Conservation (phyloP, 2,888 invertebrate genomes). For the Dendrolimus pini region DNA sequence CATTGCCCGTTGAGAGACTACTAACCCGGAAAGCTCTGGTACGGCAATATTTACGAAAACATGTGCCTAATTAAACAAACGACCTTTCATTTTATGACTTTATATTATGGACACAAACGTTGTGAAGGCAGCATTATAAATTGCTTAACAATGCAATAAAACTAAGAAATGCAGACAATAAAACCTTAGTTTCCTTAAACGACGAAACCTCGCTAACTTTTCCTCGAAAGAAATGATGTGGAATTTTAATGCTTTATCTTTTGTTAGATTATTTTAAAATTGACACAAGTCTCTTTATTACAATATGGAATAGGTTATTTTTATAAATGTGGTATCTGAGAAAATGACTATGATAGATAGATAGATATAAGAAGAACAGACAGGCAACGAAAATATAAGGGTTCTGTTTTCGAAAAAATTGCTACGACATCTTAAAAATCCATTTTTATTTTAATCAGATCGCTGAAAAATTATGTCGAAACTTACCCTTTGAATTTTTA, state of each 20-base stretch:
- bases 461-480: too few relatives aligned
- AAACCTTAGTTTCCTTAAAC: neutral
- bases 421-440: too few relatives aligned
- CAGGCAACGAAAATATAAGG: too few relatives aligned
- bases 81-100: neutral
- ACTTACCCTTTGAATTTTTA: too few relatives aligned
- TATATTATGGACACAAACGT: neutral
- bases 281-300: too few relatives aligned
- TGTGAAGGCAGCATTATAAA: neutral
- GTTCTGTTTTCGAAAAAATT: too few relatives aligned
- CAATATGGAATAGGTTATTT: too few relatives aligned
- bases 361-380: too few relatives aligned
- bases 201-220: neutral
- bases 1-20: too few relatives aligned
- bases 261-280: neutral
- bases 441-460: too few relatives aligned
- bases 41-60: neutral
- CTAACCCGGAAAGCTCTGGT: neutral
- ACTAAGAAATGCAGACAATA: neutral
- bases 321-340: too few relatives aligned
- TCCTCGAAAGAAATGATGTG: conserved; percentile 1
- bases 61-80: neutral
- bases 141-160: neutral
- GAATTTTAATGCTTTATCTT: neutral
- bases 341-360: too few relatives aligned